These are phyloP conservation scores for Potamarius usumacintae DNA, from an alignment of 2,113 vertebrate genomes.

Conservation along the genomic window DNA sequence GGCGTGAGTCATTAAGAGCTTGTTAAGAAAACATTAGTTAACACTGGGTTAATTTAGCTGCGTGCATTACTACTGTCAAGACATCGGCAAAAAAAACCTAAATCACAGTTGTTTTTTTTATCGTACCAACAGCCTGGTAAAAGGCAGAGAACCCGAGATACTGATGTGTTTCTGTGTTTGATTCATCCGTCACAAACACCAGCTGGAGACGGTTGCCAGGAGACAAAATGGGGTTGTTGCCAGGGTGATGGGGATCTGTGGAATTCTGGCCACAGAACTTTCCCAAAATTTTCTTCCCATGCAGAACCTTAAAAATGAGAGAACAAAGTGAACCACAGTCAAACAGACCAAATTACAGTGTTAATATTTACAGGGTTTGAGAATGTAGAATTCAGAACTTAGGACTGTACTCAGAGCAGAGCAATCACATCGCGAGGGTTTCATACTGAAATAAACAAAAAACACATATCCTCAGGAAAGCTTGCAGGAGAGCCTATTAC, in stretches of 20 bases:
- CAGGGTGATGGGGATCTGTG: slow-evolving; percentile 73
- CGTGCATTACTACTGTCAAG: not conserved
- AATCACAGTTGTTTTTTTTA: not conserved
- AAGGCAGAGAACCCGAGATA: slow-evolving; percentile 82
- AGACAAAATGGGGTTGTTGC: slow-evolving; percentile 74
- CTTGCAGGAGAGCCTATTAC: too few species aligned
- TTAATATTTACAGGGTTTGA: not conserved
- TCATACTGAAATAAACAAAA: not conserved
- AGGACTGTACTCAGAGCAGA: not conserved
- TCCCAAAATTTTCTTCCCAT: slow-evolving; percentile 76
- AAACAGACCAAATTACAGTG: not conserved
- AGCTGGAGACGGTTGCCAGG: slow-evolving; percentile 80
- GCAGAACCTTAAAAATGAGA: slow-evolving; percentile 73
- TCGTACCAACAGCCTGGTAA: slow-evolving; percentile 83
- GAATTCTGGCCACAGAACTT: slow-evolving; percentile 84
- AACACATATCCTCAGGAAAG: not conserved
- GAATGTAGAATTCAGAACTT: not conserved
- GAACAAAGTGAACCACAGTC: not conserved
- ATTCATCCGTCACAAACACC: slow-evolving; percentile 79
- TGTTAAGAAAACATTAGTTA: not conserved
- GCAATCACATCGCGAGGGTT: not conserved
- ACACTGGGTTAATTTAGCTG: not conserved
- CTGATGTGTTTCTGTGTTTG: slow-evolving; percentile 76
- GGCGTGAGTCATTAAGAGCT: not conserved
- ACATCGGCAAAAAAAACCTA: not conserved